Conservation (phyloP, 2,888 invertebrate species). For the Bellardia pandia region DNA sequence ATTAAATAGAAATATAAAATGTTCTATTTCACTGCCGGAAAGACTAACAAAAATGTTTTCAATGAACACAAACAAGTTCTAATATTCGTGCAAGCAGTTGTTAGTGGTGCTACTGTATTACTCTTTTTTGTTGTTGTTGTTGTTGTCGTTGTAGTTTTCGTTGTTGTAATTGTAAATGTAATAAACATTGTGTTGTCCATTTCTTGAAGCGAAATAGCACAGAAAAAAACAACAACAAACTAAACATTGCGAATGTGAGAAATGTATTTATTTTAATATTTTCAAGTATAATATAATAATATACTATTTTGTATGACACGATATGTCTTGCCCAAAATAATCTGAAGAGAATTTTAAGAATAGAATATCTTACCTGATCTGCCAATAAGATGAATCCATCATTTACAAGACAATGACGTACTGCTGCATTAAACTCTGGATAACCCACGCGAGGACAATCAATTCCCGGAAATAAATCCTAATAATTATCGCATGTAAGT, state of each 20-base stretch:
- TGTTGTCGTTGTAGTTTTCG: constrained; percentile 12
- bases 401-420: constrained; percentile 87
- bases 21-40: constrained; percentile 68
- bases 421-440: constrained; percentile 93
- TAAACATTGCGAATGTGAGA: constrained; percentile 1
- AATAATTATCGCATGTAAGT: constrained; percentile 74
- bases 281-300: not conserved
- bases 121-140: constrained; percentile 16
- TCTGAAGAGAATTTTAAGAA: not conserved
- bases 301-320: no score
- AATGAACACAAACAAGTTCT: constrained; percentile 48
- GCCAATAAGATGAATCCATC: constrained; percentile 89
- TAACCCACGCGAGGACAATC: constrained; percentile 95
- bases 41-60: constrained; percentile 61
- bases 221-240: not conserved
- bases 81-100: constrained; percentile 38
- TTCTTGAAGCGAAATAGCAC: constrained; percentile 1
- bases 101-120: constrained; percentile 11
- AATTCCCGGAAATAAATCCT: constrained; percentile 95
- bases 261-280: constrained; percentile 19
- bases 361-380: constrained; percentile 86
- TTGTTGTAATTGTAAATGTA: constrained; percentile 20
- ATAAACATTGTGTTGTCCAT: constrained; percentile 61
- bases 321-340: not conserved
- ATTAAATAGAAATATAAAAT: constrained; percentile 29